Percentiles rank a stretch among this genome's conserved stretches.
Conservation (phyloP, 2,797 vertebrate species). For the Xenopus petersii region DNA sequence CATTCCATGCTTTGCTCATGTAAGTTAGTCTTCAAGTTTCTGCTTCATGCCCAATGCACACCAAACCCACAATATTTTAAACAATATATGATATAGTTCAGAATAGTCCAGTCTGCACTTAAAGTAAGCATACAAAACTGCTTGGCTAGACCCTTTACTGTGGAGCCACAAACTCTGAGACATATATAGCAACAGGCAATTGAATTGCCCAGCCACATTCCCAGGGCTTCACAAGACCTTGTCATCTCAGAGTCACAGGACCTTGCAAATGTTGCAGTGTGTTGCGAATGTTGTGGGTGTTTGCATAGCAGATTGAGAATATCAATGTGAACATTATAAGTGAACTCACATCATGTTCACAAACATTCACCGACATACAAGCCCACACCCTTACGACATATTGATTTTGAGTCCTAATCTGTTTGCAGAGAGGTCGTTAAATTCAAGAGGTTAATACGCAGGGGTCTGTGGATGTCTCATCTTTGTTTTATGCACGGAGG, state of each 20-base stretch:
- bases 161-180: conserved; percentile 20
- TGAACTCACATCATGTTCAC: conserved; percentile 40
- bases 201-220: conserved; percentile 22
- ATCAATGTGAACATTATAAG: conserved; percentile 42
- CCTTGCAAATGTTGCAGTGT: conserved; percentile 37
- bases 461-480: conserved; percentile 2
- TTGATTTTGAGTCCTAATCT: conserved; percentile 34
- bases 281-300: conserved; percentile 24
- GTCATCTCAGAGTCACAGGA: conserved; percentile 33
- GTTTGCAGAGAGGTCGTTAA: conserved; percentile 41
- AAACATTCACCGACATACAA: conserved; percentile 40
- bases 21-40: too few species aligned
- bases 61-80: too few species aligned
- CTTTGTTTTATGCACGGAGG: conserved; percentile 25
- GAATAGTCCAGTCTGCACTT: too few species aligned
- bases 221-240: conserved; percentile 13
- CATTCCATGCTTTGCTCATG: too few species aligned
- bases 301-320: conserved; percentile 22
- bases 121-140: neutral
- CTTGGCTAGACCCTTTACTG: neutral
- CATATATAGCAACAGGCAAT: conserved; percentile 23
- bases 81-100: too few species aligned
- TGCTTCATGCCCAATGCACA: too few species aligned
- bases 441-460: conserved; percentile 16
- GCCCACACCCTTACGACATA: conserved; percentile 32